A percentile compares a stretch with the other conserved stretches of the same genome.
Evolutionary conservation across 1,140 invertebrate species (phyloP).

Genomic region (Copidosoma floridanum): DNA sequence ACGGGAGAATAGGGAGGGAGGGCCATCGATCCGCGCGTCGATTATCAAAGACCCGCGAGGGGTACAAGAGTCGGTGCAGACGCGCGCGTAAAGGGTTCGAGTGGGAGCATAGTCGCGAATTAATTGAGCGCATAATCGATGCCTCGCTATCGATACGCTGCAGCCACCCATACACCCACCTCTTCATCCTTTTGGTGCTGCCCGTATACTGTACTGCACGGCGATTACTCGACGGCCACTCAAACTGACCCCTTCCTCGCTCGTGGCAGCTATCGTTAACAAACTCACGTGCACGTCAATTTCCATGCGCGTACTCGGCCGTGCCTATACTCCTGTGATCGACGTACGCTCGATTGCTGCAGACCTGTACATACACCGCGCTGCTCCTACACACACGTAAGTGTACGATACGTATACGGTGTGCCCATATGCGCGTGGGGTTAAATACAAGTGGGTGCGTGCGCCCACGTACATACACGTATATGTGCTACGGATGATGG

Average conservation of each 20-base stretch:
- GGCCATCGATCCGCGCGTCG: no score
- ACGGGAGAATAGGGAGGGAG: neutral
- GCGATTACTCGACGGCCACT: no score
- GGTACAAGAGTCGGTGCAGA: slow-evolving; percentile 32
- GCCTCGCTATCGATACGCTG: slow-evolving; percentile 44
- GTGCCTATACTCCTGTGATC: slow-evolving; percentile 26
- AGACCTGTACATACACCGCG: no score
- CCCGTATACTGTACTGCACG: no score
- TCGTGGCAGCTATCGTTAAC: slow-evolving; percentile 42
- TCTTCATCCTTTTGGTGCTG: no score
- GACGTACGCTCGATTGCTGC: slow-evolving; percentile 33
- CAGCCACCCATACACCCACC: no score
- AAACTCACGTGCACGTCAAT: slow-evolving; percentile 44
- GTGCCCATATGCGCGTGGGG: no score
- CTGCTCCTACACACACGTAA: no score
- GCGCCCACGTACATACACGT: no score
- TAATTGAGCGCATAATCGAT: slow-evolving; percentile 57
- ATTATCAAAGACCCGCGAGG: no score
- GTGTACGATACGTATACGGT: no score
- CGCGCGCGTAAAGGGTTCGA: slow-evolving; percentile 26
- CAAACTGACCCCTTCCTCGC: slow-evolving; percentile 21
- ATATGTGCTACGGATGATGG: neutral
- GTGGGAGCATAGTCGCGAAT: slow-evolving; percentile 45
- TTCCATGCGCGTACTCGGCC: slow-evolving; percentile 36
- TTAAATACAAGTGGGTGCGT: no score